A percentile compares a stretch with the other conserved stretches of the same genome.
Conservation (phyloP, 2,797 vertebrate species). For the Acrossocheilus wenchowensis region DNA sequence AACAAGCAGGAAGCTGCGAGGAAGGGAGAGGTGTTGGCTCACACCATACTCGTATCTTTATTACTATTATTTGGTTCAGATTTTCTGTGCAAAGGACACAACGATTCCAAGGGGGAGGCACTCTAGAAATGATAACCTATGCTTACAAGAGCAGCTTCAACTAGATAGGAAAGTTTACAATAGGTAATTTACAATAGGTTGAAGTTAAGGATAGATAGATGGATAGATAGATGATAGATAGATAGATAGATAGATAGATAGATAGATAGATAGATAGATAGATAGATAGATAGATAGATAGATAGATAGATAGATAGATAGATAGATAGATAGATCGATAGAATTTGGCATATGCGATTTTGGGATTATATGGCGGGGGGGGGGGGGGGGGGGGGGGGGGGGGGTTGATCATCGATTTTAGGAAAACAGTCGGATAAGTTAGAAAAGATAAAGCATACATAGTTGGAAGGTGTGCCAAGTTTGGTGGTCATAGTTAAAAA, state of each 20-base stretch:
- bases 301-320: no score
- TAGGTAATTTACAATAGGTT: neutral
- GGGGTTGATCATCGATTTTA: no score
- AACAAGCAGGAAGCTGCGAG: neutral
- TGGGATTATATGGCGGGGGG: no score
- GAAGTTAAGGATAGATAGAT: neutral
- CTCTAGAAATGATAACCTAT: neutral
- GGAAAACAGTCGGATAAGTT: no score
- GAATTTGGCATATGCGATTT: no score
- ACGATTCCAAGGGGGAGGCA: neutral
- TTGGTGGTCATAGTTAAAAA: no score
- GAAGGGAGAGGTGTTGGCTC: neutral
- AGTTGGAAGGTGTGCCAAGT: no score
- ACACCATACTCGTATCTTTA: neutral
- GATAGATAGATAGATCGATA: neutral
- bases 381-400: no score
- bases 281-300: neutral
- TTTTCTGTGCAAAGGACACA: conserved; percentile 11
- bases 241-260: neutral
- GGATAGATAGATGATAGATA: neutral
- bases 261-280: no score
- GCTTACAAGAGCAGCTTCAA: neutral
- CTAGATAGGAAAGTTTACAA: neutral
- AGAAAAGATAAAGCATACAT: no score
- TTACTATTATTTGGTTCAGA: neutral